Conservation (phyloP, 2,113 vertebrate species). For the Pteronura brasiliensis region DNA sequence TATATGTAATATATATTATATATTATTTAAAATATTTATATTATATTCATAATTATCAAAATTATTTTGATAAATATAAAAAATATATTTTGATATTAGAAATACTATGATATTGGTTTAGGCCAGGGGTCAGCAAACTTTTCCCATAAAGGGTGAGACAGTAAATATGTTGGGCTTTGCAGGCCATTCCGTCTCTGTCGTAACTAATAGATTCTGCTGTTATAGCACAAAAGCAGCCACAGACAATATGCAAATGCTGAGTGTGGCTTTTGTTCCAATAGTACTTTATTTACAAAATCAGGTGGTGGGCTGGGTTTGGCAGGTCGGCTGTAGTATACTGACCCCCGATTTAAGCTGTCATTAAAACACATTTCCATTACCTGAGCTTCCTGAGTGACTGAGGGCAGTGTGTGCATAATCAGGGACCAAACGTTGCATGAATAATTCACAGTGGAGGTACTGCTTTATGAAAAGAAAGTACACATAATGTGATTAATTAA, state of each 20-base stretch:
- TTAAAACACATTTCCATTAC: constrained; percentile 42
- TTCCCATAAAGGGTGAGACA: not conserved
- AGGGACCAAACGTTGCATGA: constrained; percentile 37
- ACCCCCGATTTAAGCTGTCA: constrained; percentile 39
- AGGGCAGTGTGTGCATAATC: constrained; percentile 14
- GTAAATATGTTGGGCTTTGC: not conserved
- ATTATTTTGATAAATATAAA: not conserved
- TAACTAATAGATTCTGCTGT: not conserved
- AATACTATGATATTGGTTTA: not conserved
- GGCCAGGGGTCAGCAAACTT: not conserved
- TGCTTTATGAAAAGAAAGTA: constrained; percentile 36
- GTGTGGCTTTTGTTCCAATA: not conserved
- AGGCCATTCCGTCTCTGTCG: not conserved
- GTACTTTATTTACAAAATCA: constrained; percentile 32
- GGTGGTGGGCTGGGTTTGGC: not conserved
- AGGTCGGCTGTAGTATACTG: not conserved
- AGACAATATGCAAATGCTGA: not conserved
- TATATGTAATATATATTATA: too few relatives aligned
- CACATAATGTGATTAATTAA: constrained; percentile 29
- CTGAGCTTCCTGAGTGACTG: constrained; percentile 31
- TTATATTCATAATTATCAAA: not conserved
- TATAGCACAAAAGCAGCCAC: not conserved
- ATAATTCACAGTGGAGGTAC: constrained; percentile 30
- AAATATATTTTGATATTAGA: not conserved
- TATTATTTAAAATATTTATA: not conserved